phyloP scores from a whole-genome alignment of 2,888 invertebrate genomes.

The Coremacera marginata region DNA sequence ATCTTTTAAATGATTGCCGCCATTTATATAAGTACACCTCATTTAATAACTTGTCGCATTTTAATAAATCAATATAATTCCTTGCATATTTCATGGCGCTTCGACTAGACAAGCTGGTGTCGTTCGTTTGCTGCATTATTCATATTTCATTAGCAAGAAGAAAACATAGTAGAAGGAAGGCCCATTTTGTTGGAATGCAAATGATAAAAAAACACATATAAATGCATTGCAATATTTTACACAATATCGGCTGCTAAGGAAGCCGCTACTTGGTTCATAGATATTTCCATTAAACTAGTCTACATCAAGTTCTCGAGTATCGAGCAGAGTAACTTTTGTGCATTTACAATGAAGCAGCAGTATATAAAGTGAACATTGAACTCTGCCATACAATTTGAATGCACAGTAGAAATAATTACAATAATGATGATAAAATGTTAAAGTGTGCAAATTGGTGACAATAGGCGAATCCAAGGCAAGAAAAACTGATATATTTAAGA shows the following conservation, averaged over 20 bases:
- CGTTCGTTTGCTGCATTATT: not conserved
- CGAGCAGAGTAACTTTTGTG: not conserved
- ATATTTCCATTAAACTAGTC: slow-evolving; percentile 6
- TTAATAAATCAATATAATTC: not conserved
- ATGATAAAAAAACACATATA: not conserved
- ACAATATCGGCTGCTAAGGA: not conserved
- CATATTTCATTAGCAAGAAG: not conserved
- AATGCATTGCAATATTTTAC: slow-evolving; percentile 12
- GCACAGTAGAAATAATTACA: not conserved
- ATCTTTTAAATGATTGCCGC: too few relatives aligned
- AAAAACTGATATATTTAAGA: too few relatives aligned
- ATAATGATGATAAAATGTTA: not conserved
- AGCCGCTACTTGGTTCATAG: not conserved
- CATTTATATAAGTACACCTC: too few relatives aligned
- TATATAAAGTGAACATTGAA: not conserved
- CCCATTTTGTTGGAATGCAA: not conserved
- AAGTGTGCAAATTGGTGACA: too few relatives aligned
- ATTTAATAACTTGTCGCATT: not conserved
- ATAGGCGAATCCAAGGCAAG: too few relatives aligned
- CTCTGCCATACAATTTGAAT: not conserved
- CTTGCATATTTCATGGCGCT: slow-evolving; percentile 29
- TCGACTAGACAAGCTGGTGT: not conserved
- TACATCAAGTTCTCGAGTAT: not conserved
- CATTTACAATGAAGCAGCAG: not conserved
- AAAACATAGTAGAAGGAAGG: not conserved